Evolutionary conservation across 1,140 invertebrate genomes (phyloP), one percentile per base, ranked within the genome.

Genomic region (Zaprionus africanus): DNA sequence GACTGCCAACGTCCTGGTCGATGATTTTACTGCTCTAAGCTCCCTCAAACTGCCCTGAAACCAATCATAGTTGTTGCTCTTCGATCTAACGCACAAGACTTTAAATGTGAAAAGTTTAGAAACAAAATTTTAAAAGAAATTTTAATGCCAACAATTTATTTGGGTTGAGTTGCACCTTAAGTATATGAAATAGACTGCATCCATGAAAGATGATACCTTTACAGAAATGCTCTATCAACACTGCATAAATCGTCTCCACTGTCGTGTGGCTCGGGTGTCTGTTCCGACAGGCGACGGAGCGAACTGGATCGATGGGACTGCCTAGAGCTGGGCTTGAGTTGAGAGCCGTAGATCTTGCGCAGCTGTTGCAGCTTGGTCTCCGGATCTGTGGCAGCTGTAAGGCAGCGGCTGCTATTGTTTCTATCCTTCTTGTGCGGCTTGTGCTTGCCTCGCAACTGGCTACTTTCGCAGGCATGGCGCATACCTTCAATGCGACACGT

Each of bases 211-310:
- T 41, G 5, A 6, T 5, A 36, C 13, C 11, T 68, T 62, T 91
- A 92, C 22, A 92, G 80, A 61, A 90, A 92, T 7, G 91, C 91
- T 22, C 91, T 73, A 74, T 92, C 91, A 38, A 90, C 81, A 67
- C 91, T 92, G 53, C 91, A 92, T 4, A 92, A 54, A 31, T 92
- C 91, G 56, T 92, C 91, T n/a, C 80, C 91, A 36, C 91, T 92
- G 49, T 92, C 91, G 28, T 86, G 80, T 12, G 65, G 72, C 3
- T 71, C 61, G 15, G 84, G 85, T 9, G 79, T 81, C 34, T 79
- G 72, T 17, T 80, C 63, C 19, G 75, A 57, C 3, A 62, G 34
- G 5, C 66, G 75, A 2, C 73, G 65, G 17, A 66, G 67, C 0
- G 70, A 69, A 1, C 66, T 88, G 49, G 79, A 73, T 5, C 81